Base-by-base conservation (phyloP, 1,140 invertebrate species). In the Acromyrmex charruanus region DNA sequence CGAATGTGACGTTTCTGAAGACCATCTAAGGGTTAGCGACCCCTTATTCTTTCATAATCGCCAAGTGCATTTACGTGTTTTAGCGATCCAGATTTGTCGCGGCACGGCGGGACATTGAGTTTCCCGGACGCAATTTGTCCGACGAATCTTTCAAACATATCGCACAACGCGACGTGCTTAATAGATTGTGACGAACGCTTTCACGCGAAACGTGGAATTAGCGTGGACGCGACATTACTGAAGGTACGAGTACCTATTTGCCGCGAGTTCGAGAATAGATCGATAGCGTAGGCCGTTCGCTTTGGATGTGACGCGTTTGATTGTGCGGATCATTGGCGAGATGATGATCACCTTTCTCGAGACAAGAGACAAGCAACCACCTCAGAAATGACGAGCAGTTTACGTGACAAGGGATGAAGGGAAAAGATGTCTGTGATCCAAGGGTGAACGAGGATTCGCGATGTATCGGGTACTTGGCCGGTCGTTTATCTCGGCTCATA, bases 401-500 rank as follows among this genome's bases (percentile, higher is more conserved):
- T 49, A 82, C 31, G 31, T 31, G 31, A 31, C 31, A 31, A 31
- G 31, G 0, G 31, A 31, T 53, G 14, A 10, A 49, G 53, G 18
- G 55, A 82, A 82, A 74, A 74, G 68, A n/a, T 51, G 39, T 63
- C 31, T 21, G 31, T 39, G 35, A 81, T 35, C 5, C 49, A 35
- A 7, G 21, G 14, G 4, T 14, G 31, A 14, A n/a, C 14, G 16
- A n/a, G 35, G 10, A 16, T n/a, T 12, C 61, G 35, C 89, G 79
- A 84, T 39, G 55, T 68, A 85, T 89, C 87, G 85, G 69, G 87
- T 82, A 89, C 84, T 88, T 86, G 82, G 80, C 49, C 53, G 39
- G 39, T 91, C 88, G 87, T 93, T 91, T 91, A 91, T 93, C 90
- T 92, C 91, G 91, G 87, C 84, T 87, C 91, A 92, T 92, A 90